Percentiles rank a stretch among this genome's conserved stretches.
These are phyloP conservation scores for Simalia tracyae DNA, from an alignment of 2,797 vertebrate species.

Conservation along the genomic window DNA sequence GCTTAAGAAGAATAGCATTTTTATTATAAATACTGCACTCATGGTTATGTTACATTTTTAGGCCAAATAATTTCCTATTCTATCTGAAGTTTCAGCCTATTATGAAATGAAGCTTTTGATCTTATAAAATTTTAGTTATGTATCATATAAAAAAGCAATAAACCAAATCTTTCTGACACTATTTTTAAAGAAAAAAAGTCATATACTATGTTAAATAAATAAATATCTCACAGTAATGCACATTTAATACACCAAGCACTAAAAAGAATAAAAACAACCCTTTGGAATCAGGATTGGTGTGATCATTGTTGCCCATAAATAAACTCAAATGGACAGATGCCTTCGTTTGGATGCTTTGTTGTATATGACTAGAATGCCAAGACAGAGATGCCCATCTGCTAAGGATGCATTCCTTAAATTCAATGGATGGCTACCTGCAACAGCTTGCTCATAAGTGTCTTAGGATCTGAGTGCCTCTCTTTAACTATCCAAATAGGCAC, in stretches of 20 bases:
- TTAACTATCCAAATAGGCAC: neutral
- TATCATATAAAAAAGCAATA: neutral
- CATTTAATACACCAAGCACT: neutral
- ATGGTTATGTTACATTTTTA: neutral
- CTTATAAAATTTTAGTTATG: neutral
- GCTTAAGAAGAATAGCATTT: neutral
- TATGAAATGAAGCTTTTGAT: neutral
- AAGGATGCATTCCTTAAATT: neutral
- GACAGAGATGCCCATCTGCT: fast-evolving
- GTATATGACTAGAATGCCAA: neutral
- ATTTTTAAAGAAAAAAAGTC: neutral
- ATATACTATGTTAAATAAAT: neutral
- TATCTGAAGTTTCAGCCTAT: neutral
- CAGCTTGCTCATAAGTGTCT: neutral
- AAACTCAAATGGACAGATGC: neutral
- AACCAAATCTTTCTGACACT: neutral
- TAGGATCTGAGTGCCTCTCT: neutral
- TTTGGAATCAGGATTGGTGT: neutral
- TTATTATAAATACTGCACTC: slow-evolving; percentile 1
- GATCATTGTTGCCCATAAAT: neutral
- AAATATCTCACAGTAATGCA: neutral
- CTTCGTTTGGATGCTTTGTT: neutral
- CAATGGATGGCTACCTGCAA: neutral
- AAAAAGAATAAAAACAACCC: neutral
- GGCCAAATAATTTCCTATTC: slow-evolving; percentile 5